Evolutionary conservation across 1,140 invertebrate species (phyloP), one percentile per base, ranked within the genome.

Genomic region (Hylaeus volcanicus): DNA sequence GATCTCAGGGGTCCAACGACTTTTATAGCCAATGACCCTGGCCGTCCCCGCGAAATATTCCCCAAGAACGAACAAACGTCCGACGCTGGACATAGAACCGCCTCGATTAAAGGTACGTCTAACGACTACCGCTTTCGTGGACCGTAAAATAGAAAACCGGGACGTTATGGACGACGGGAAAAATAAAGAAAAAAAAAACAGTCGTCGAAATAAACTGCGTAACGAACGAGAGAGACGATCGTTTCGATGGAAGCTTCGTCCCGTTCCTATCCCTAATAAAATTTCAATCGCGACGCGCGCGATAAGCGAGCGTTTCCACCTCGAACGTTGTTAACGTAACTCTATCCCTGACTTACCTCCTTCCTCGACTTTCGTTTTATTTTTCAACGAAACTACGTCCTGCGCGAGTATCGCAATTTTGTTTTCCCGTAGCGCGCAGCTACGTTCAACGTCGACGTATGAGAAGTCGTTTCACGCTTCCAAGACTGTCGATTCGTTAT

Each of bases 11-110:
- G 63, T 48, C 41, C 74, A 26, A 66, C 51, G 83, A 82, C 83
- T 55, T 85, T 85, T 86, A 85, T 79, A 75, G 80, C 45, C 80
- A 78, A 71, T 73, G 79, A 77, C 61, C 77, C 69, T 41, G 66
- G 53, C 65, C 69, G 63, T 70, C 37, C 26, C 43, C 72, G 77
- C 72, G 83, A 73, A 84, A 84, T 65, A 77, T 70, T 5, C n/a
- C 61, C 39, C 39, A 39, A 53, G 43, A 56, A 5, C 55, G 61
- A 71, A 41, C 51, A 45, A 48, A 68, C 66, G 39, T 37, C 53
- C 53, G 14, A 56, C 12, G 48, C 26, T 26, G 12, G 75, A 51
- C 60, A 43, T 48, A 63, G 53, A 48, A 6, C n/a, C 26, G n/a
- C 43, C 58, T 65, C 75, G 60, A 74, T 65, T 84, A 79, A 71